A percentile compares a stretch with the other conserved stretches of the same genome.
These are phyloP conservation scores for Cryptocheilus praepositus DNA, from an alignment of 2,888 invertebrate species.

Conservation along the genomic window DNA sequence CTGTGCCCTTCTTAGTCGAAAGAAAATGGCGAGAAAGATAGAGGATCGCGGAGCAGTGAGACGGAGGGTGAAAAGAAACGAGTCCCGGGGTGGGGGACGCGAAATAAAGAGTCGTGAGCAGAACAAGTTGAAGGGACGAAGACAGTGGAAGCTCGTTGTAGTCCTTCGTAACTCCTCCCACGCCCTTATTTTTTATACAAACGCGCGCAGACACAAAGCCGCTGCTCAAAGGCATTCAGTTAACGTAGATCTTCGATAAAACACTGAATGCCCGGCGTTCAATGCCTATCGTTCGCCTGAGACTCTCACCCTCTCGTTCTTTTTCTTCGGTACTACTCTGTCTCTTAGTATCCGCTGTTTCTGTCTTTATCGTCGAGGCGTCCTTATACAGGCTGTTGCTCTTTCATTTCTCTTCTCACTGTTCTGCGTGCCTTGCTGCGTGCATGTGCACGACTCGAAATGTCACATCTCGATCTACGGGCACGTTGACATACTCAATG, in stretches of 20 bases:
- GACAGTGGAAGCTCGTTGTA: neutral
- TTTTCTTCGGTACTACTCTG: neutral
- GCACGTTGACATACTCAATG: neutral
- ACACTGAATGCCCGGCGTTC: slow-evolving; percentile 66
- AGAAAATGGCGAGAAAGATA: slow-evolving; percentile 8
- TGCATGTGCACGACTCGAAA: slow-evolving; percentile 62
- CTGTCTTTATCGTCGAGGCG: slow-evolving; percentile 3
- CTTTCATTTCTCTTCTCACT: neutral
- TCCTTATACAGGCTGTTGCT: neutral
- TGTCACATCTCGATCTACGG: slow-evolving; percentile 56
- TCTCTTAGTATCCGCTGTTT: neutral
- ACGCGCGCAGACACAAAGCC: slow-evolving; percentile 59
- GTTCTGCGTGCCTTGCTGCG: slow-evolving; percentile 24
- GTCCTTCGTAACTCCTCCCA: slow-evolving; percentile 50
- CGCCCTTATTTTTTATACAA: slow-evolving; percentile 48
- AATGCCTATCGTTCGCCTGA: slow-evolving; percentile 35
- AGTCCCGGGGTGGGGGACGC: neutral
- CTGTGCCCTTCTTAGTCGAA: slow-evolving; percentile 51
- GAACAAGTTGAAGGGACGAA: slow-evolving; percentile 30
- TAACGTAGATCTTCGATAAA: slow-evolving; percentile 71
- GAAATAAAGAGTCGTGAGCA: slow-evolving; percentile 17
- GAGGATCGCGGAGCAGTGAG: neutral
- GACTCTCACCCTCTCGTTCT: neutral
- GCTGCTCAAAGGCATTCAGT: slow-evolving; percentile 64
- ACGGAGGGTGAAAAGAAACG: neutral